These are phyloP conservation scores for Gorsachius magnificus DNA, from an alignment of 2,797 vertebrate genomes.

Conservation along the genomic window DNA sequence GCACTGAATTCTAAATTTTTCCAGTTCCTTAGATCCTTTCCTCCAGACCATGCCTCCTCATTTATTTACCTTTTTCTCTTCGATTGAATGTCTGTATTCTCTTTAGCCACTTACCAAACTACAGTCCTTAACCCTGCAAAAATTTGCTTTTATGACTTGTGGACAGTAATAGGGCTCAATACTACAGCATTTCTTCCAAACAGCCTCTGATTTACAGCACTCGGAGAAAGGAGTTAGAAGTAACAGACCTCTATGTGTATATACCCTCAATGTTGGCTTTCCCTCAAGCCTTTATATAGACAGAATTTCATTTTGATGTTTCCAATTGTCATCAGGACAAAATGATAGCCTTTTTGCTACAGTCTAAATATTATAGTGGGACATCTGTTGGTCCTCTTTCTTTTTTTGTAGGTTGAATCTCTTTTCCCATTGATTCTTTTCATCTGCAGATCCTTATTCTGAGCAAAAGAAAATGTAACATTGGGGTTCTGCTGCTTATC, in stretches of 20 bases:
- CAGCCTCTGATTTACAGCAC: neutral
- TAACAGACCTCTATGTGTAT: neutral
- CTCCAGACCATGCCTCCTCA: neutral
- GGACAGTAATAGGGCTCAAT: neutral
- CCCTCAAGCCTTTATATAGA: neutral
- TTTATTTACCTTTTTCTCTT: neutral
- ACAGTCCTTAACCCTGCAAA: neutral
- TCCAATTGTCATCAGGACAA: neutral
- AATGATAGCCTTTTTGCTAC: neutral
- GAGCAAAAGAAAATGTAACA: neutral
- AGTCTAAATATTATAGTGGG: neutral
- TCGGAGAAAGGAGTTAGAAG: neutral
- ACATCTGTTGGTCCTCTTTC: neutral
- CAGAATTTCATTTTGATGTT: neutral
- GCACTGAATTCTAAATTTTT: neutral
- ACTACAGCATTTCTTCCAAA: neutral
- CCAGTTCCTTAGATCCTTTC: neutral
- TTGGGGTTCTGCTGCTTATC: neutral
- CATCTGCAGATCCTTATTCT: neutral
- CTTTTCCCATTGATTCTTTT: neutral
- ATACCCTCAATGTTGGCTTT: neutral
- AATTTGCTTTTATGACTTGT: neutral
- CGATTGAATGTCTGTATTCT: neutral
- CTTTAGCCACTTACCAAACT: neutral
- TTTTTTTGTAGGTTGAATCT: neutral